Base-by-base conservation (phyloP, 2,113 vertebrate genomes). In the Upupa epops region DNA sequence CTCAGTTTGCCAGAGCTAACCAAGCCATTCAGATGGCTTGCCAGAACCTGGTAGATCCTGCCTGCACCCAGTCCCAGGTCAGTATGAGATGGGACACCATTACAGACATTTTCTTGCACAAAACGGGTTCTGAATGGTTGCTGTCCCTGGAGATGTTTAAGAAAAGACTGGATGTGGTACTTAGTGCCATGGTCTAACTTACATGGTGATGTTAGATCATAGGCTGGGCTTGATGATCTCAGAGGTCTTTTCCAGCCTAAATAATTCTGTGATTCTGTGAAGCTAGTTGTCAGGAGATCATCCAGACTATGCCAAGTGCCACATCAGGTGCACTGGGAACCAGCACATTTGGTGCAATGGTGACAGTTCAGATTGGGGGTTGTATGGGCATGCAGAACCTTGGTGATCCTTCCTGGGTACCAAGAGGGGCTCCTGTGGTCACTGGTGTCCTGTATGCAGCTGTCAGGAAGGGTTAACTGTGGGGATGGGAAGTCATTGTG, bases 1-100 rank as follows among this genome's bases (percentile, higher is more conserved):
- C 99, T 45, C 99, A 99, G 97, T 99, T 99, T 88, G 99, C 99
- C 58, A 97, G 98, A 93, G 99, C 99, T 63, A 99, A 99, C 94
- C 99, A 99, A 95, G 98, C 99, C 17, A 99, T 99, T 94, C 99
- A 99, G 96, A 99, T 99, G 99, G 99, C 99, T 87, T 99, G 99
- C 86, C 99, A 99, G 97, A 99, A 99, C 97, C 94, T 99, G 63
- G 98, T 99, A 89, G 99, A 99, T 81, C 98, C 99, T 15, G 98
- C 98, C 68, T 99, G 99, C 92, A 99, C 99, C 4, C 99, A 99
- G 94, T 98, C 99, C 36, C 99, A 99, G 98, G 99, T 99, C 97
- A 95, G 82, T 29, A 11, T 46, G 18, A n/a, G 20, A 2, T 8
- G 8, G 42, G 18, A 17, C 36, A 40, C n/a, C 2, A 2, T 51